Base-by-base conservation (phyloP, 2,888 invertebrate species). In the Chirona hameri region DNA sequence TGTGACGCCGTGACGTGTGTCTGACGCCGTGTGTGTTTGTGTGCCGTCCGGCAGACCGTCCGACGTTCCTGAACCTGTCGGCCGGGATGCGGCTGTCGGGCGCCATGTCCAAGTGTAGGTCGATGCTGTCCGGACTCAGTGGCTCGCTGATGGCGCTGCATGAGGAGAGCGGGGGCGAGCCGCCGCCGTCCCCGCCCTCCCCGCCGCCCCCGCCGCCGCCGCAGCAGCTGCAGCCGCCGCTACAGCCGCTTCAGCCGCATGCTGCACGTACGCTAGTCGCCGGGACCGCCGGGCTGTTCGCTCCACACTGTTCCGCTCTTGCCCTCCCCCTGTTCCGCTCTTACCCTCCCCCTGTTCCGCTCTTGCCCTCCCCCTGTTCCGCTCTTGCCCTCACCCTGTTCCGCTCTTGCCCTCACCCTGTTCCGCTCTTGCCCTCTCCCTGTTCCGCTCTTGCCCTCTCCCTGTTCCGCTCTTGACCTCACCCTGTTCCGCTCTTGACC, bases 11-110 rank as follows among this genome's bases (percentile, higher is more conserved):
- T 39, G 39, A 39, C 39, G 39, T 39, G 39, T 39, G 7, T 39
- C 39, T 39, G 39, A 39, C 39, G 39, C 39, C 39, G 39, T 39
- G 39, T 39, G 39, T 39, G 39, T 39, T 7, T 39, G 60, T 60
- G 60, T 24, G 60, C 27, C 39, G 65, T 7, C 65, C 81, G 83
- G 72, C 84, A 85, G 85, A 83, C 52, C 84, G 85, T 57, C 85
- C 85, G 80, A 85, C 85, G 69, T 85, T 85, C 84, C 85, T 85
- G 84, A 85, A 85, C 83, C 84, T 85, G 84, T 31, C 76, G 21
- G 46, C 76, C 24, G 9, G 27, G 21, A 24, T 39, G 10, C 76
- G 76, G 10, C 39, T 76, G 46, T 39, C 39, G 76, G 76, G 76
- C 76, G 76, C 46, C 39, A 76, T 76, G 76, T 76, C 76, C 76